These are phyloP conservation scores for Achroia grisella DNA, from an alignment of 1,140 invertebrate genomes.

Conservation along the genomic window DNA sequence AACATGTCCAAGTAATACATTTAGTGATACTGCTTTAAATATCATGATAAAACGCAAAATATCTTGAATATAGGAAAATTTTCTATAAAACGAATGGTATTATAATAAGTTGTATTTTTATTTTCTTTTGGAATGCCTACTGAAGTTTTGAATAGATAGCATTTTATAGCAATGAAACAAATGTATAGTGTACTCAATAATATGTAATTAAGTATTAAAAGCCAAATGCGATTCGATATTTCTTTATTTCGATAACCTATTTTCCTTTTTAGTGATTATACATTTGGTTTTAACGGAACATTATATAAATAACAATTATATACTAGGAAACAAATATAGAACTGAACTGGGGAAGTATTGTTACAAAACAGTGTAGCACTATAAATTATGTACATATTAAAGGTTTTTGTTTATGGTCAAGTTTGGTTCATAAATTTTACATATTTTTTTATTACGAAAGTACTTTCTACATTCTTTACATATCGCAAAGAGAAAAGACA, in stretches of 20 bases:
- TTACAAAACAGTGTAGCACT: neutral
- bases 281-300: too few species aligned
- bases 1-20: constrained; percentile 69
- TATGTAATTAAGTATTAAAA: constrained; percentile 73
- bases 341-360: too few species aligned
- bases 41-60: constrained; percentile 69
- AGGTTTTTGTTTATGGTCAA: too few species aligned
- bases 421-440: too few species aligned
- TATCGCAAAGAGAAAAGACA: too few species aligned
- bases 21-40: constrained; percentile 73
- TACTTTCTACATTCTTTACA: too few species aligned
- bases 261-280: neutral
- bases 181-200: constrained; percentile 71
- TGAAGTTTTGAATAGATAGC: constrained; percentile 70
- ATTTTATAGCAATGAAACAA: constrained; percentile 71
- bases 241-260: constrained; percentile 12
- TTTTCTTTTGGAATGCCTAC: constrained; percentile 67
- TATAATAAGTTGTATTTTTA: constrained; percentile 62
- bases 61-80: constrained; percentile 67
- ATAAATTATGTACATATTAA: too few species aligned
- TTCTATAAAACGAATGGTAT: constrained; percentile 69
- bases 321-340: too few species aligned
- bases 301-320: too few species aligned
- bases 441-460: too few species aligned
- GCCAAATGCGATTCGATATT: constrained; percentile 54